Evolutionary conservation across 2,888 invertebrate genomes (phyloP).

Genomic region (Hyppa rectilinea): DNA sequence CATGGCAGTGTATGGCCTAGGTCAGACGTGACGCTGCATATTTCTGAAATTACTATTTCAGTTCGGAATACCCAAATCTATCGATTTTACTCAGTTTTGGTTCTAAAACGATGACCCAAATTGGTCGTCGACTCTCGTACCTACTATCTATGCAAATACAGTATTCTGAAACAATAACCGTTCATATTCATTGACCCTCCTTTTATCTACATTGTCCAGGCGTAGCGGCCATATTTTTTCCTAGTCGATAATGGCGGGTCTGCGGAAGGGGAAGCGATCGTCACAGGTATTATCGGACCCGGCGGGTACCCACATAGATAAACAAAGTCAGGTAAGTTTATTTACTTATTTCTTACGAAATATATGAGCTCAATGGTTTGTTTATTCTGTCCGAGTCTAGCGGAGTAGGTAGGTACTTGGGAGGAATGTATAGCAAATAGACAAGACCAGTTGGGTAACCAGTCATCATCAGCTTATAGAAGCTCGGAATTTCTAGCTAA

Average conservation of each 20-base stretch:
- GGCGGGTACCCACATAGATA: slow-evolving; percentile 20
- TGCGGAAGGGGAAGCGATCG: slow-evolving; percentile 35
- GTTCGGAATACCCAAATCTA: too few relatives aligned
- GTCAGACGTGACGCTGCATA: too few relatives aligned
- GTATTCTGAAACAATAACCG: slow-evolving; percentile 19
- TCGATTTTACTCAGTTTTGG: too few relatives aligned
- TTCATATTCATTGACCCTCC: slow-evolving; percentile 20
- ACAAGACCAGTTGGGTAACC: too few relatives aligned
- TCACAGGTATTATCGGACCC: slow-evolving; percentile 47
- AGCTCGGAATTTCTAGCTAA: too few relatives aligned
- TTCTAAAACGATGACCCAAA: too few relatives aligned
- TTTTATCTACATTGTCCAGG: slow-evolving; percentile 29
- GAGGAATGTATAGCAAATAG: too few relatives aligned
- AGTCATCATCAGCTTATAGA: too few relatives aligned
- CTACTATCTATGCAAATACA: slow-evolving; percentile 17
- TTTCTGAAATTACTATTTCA: too few relatives aligned
- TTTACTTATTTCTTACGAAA: slow-evolving; percentile 24
- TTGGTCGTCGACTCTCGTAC: too few relatives aligned
- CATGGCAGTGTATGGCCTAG: too few relatives aligned
- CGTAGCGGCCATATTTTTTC: slow-evolving; percentile 36
- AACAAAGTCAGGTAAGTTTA: slow-evolving; percentile 23
- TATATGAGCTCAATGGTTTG: slow-evolving; percentile 4
- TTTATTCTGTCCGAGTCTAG: slow-evolving; percentile 6
- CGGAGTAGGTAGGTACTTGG: too few relatives aligned
- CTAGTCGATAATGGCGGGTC: slow-evolving; percentile 24